Base-by-base conservation (phyloP, 2,888 invertebrate genomes). In the Rapana venosa region DNA sequence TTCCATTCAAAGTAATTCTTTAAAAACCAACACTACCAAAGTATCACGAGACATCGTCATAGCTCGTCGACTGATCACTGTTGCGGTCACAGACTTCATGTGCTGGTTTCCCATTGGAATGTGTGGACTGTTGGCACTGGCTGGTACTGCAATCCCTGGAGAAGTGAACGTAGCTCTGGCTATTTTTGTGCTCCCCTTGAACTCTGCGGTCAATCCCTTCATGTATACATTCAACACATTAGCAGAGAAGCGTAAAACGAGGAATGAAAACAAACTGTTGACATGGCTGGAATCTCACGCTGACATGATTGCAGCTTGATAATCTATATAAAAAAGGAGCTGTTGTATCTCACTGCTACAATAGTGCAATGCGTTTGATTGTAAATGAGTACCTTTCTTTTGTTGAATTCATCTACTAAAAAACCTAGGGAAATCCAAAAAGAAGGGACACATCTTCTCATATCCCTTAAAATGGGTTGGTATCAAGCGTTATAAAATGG, bases 41-140 rank as follows among this genome's bases (percentile, higher is more conserved):
- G 30, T 20, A 32, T 79, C 77, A 35, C 30, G 77, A 15, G 77
- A 79, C 77, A 79, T 79, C 32, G 35, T 17, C 15, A 79, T 79
- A 79, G 77, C 77, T 32, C 77, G 32, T 13, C 77, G 77, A 17
- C 20, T 79, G 30, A 79, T 79, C 77, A 79, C 77, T 32, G 77
- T 79, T 13, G 77, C 77, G 4, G 77, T 32, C 15, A 79, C 77
- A 32, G 77, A 79, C 32, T 79, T 79, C 11, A 35, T 79, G 77
- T 79, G 77, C 32, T 79, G 77, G 77, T 79, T 79, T 35, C 35
- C 77, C 77, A 79, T 79, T 79, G 77, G 77, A 79, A 30, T 79
- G 77, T 79, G 77, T 17, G 77, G 77, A 32, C 30, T 79, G 77
- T 32, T 79, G 35, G 77, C 77, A 32, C 26, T 35, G 77, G 35